Percentiles rank a stretch among this genome's conserved stretches.
Evolutionary conservation across 2,113 vertebrate species (phyloP).

Genomic region (Oceanites oceanicus): DNA sequence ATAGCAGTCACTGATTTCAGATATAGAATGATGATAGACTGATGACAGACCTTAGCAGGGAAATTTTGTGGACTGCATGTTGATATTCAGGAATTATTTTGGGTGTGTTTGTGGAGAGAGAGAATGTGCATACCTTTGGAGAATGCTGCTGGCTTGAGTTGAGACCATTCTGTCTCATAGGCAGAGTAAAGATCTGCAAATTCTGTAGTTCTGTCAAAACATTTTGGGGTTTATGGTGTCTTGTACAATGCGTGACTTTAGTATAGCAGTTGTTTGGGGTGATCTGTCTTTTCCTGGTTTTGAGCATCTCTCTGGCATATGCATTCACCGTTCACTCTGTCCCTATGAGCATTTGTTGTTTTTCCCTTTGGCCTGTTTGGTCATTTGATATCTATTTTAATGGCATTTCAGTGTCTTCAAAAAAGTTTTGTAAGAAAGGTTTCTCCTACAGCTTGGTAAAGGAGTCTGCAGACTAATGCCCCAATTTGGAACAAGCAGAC

Average conservation of each 20-base stretch:
- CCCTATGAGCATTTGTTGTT: fast-evolving
- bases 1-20: not conserved
- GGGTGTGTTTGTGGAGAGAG: not conserved
- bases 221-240: not conserved
- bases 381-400: not conserved
- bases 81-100: not conserved
- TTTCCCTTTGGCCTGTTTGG: not conserved
- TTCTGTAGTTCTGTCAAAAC: not conserved
- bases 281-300: not conserved
- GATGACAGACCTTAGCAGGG: not conserved
- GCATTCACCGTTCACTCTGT: not conserved
- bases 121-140: not conserved
- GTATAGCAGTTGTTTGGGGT: not conserved
- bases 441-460: not conserved
- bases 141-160: not conserved
- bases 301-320: not conserved
- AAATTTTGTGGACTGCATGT: not conserved
- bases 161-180: not conserved
- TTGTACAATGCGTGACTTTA: not conserved
- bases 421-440: not conserved
- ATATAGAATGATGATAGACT: not conserved
- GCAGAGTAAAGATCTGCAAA: not conserved
- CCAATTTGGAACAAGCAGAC: not conserved
- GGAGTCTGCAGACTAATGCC: not conserved
- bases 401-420: not conserved